These are phyloP conservation scores for Theristicus caerulescens DNA, from an alignment of 2,113 vertebrate genomes.

Conservation along the genomic window DNA sequence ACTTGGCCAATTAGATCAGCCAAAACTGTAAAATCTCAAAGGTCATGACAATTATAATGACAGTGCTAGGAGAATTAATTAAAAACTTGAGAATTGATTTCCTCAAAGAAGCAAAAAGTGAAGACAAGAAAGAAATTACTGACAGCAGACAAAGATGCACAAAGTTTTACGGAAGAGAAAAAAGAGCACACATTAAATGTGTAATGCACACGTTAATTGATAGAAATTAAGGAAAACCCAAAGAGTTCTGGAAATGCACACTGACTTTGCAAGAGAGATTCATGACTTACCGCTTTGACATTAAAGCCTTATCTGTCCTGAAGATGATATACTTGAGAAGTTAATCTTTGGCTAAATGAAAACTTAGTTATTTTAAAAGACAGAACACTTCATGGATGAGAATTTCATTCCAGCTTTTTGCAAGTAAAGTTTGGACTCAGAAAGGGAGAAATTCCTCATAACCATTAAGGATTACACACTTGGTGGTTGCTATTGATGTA, in stretches of 20 bases:
- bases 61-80: background rate
- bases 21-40: slow-evolving; percentile 22
- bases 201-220: background rate
- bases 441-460: background rate
- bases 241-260: background rate
- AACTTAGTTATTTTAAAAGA: background rate
- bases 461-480: background rate
- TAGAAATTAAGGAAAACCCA: background rate
- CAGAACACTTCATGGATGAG: background rate
- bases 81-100: background rate
- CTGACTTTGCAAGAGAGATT: background rate
- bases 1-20: slow-evolving; percentile 3
- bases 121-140: background rate
- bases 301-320: background rate
- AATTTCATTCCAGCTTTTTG: background rate
- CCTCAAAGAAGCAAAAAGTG: background rate
- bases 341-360: background rate
- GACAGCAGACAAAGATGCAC: background rate
- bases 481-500: background rate
- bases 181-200: background rate
- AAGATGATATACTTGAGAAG: background rate
- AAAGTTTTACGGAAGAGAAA: background rate
- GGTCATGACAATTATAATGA: background rate
- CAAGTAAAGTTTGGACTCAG: background rate
- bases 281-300: slow-evolving; percentile 6